Percentiles rank a stretch among this genome's conserved stretches.
phyloP scores from a whole-genome alignment of 2,888 invertebrate species.

The Ophraella communa region DNA sequence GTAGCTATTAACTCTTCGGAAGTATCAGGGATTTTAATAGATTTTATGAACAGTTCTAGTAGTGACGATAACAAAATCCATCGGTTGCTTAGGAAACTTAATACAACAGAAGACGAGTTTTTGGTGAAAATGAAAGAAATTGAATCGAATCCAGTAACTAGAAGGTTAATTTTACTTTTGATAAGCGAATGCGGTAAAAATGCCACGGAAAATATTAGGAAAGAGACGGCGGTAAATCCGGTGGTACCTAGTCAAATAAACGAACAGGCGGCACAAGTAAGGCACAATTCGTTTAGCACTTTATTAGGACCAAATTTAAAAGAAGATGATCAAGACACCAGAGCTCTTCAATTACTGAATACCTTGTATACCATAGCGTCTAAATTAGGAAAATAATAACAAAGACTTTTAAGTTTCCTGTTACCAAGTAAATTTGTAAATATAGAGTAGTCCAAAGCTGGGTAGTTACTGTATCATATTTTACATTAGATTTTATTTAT shows the following conservation, averaged over 20 bases:
- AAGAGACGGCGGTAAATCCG: conserved; percentile 9
- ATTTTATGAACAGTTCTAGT: conserved; percentile 67
- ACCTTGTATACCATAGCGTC: conserved; percentile 85
- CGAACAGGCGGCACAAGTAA: not conserved
- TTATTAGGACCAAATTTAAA: conserved; percentile 47
- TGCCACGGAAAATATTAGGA: conserved; percentile 46
- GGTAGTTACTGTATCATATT: not conserved
- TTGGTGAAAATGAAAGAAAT: conserved; percentile 85
- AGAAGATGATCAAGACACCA: conserved; percentile 69
- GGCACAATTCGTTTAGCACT: conserved; percentile 33
- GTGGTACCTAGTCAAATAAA: not conserved
- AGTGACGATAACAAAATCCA: conserved; percentile 73
- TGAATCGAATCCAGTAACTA: conserved; percentile 76
- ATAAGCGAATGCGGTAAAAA: conserved; percentile 79
- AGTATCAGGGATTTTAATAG: conserved; percentile 55
- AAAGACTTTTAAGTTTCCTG: not conserved
- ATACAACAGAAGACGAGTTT: conserved; percentile 76
- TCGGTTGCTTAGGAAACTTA: conserved; percentile 77
- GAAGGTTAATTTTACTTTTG: conserved; percentile 74
- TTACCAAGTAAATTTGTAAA: not conserved
- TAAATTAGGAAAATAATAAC: conserved; percentile 73
- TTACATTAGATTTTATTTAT: too few species aligned
- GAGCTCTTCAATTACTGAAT: conserved; percentile 82
- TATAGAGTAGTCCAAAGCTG: not conserved
- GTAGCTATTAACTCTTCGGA: conserved; percentile 53